Base-by-base conservation (phyloP, 1,140 invertebrate genomes). In the Lucilia sericata region DNA sequence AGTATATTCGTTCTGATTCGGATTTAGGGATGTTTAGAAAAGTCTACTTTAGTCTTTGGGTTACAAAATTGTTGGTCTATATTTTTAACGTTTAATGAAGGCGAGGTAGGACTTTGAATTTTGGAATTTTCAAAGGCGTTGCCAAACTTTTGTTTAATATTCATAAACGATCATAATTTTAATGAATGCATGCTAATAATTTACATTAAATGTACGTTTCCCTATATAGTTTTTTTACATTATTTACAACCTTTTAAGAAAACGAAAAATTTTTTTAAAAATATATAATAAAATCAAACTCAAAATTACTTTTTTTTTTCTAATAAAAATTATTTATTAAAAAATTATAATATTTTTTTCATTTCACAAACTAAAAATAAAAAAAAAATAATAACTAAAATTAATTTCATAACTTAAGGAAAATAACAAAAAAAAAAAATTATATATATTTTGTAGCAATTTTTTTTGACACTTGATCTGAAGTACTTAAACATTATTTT, bases 241-340 rank as follows among this genome's bases (percentile, higher is more conserved):
- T 55, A 17, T 55, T 12, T 55, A 55, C 51, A 55, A 55, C 0
- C 51, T 55, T 55, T 55, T 12, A 55, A 13, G 12, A 12, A 55
- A 55, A 55, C 9, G 7, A 10, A 74, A 21, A 70, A 19, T 13
- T n/a, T n/a, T n/a, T n/a, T 74, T 25, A 19, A 74, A 74, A 74
- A 74, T 19, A 7, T 21, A 36, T 17, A 76, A 2, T 47, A 42
- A 76, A 76, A 82, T 25, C 0, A 82, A 82, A 81, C 36, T 30
- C 21, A 30, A 30, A 74, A 42, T 42, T 30, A 30, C 42, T 42
- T 42, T 34, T 74, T 74, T 74, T 34, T 76, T 76, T 42, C 13
- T 42, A 76, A 76, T 76, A 42, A 76, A 76, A 42, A 76, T 76
- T 76, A 76, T 76, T 76, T 76, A 76, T 76, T 76, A 42, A 76